Percentiles rank a stretch among this genome's conserved stretches.
Conservation (phyloP, 2,113 vertebrate species). For the Typhlomys cinereus region DNA sequence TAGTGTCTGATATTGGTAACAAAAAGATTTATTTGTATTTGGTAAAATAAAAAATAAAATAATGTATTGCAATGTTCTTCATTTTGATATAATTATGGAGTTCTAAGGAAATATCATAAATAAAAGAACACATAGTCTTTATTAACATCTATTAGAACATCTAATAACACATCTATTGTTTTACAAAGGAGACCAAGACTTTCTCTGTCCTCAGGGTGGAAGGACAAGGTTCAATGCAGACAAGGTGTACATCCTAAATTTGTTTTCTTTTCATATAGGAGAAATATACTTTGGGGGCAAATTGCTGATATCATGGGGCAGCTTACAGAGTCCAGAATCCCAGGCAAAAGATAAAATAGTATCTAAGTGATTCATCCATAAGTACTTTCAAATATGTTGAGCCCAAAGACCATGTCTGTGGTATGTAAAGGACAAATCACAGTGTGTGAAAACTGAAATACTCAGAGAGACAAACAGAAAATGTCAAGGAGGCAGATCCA, state of each 20-base stretch:
- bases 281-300: neutral
- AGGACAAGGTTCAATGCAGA: neutral
- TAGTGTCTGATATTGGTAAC: neutral
- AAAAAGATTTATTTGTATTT: neutral
- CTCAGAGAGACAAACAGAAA: neutral
- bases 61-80: neutral
- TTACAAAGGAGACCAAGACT: neutral
- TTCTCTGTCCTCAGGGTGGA: neutral
- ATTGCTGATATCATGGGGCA: neutral
- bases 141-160: too few species aligned
- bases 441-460: neutral
- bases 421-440: constrained; percentile 60
- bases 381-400: constrained; percentile 57
- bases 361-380: constrained; percentile 39
- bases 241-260: neutral
- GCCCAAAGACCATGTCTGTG: neutral
- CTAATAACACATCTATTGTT: neutral
- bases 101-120: neutral
- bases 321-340: neutral
- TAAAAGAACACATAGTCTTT: neutral
- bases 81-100: neutral
- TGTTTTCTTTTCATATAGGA: constrained; percentile 15
- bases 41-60: too few species aligned
- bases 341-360: constrained; percentile 47
- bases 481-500: neutral